Percentiles rank a stretch among this genome's conserved stretches.
Evolutionary conservation across 2,113 vertebrate species (phyloP).

Genomic region (Rhinolophus ferrumequinum): DNA sequence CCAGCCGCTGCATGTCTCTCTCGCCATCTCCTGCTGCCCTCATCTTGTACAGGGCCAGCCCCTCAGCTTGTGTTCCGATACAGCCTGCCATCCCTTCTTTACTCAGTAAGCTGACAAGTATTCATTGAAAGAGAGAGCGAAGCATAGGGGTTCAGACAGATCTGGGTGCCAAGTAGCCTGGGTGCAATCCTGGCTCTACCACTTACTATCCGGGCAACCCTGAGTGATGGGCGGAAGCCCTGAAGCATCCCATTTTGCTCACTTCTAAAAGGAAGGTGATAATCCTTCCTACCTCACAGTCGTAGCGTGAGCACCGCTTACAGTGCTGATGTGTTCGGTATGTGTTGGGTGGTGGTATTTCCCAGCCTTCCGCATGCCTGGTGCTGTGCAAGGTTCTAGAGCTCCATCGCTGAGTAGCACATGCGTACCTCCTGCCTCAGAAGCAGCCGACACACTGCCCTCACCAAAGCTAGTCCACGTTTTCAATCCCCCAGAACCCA

Average conservation of each 20-base stretch:
- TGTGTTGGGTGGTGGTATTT: accelerated
- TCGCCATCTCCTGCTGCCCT: neutral
- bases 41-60: accelerated
- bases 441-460: neutral
- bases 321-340: accelerated
- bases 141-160: neutral
- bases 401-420: accelerated
- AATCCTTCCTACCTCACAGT: accelerated
- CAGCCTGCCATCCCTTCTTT: neutral
- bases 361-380: accelerated
- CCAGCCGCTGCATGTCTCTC: accelerated
- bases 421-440: accelerated
- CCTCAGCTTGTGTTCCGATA: neutral
- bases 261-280: neutral
- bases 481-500: neutral
- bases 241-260: neutral
- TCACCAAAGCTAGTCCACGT: neutral
- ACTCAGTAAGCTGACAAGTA: neutral
- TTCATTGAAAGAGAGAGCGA: neutral
- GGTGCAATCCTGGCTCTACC: neutral
- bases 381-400: no score
- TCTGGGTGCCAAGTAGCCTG: neutral
- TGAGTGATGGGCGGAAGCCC: no score
- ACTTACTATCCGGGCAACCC: neutral
- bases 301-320: neutral